Evolutionary conservation across 2,888 invertebrate species (phyloP).

Genomic region (Drosophila imparisetae): DNA sequence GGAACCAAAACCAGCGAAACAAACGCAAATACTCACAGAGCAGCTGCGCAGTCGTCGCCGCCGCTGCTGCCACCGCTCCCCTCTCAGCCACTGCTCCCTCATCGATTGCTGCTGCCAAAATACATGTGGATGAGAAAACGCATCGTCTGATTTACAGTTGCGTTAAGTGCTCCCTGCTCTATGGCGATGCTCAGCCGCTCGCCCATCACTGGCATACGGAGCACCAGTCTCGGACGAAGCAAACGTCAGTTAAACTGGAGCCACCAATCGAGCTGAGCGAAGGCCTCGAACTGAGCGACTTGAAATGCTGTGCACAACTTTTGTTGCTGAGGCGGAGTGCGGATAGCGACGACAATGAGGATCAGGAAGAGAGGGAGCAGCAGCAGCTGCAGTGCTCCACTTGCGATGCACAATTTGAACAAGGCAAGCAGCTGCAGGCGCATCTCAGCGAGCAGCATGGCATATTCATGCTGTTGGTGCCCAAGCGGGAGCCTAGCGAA

Average conservation of each 20-base stretch:
- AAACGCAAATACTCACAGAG: slow-evolving; percentile 62
- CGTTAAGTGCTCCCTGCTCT: slow-evolving; percentile 72
- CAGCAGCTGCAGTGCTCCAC: slow-evolving; percentile 64
- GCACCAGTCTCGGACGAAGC: slow-evolving; percentile 55
- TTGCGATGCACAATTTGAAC: slow-evolving; percentile 75
- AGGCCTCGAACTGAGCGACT: slow-evolving; percentile 23
- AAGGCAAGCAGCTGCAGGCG: slow-evolving; percentile 66
- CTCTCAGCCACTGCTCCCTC: neutral
- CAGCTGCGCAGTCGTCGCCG: slow-evolving; percentile 59
- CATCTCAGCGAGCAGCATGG: slow-evolving; percentile 78
- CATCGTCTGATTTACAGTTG: slow-evolving; percentile 75
- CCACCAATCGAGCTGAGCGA: slow-evolving; percentile 35
- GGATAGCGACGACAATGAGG: neutral
- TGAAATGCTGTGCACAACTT: slow-evolving; percentile 81
- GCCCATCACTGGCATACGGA: slow-evolving; percentile 66
- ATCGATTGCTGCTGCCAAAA: slow-evolving; percentile 42
- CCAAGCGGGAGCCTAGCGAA: slow-evolving; percentile 55
- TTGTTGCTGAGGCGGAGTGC: slow-evolving; percentile 51
- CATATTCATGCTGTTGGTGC: slow-evolving; percentile 61
- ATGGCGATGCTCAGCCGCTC: slow-evolving; percentile 64
- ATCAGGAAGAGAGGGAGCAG: slow-evolving; percentile 26
- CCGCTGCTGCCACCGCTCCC: slow-evolving; percentile 11
- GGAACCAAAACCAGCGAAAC: slow-evolving; percentile 31
- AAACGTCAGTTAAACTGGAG: slow-evolving; percentile 45
- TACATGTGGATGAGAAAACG: slow-evolving; percentile 70